Conservation (phyloP, 1,140 invertebrate species). For the Ips typographus region DNA sequence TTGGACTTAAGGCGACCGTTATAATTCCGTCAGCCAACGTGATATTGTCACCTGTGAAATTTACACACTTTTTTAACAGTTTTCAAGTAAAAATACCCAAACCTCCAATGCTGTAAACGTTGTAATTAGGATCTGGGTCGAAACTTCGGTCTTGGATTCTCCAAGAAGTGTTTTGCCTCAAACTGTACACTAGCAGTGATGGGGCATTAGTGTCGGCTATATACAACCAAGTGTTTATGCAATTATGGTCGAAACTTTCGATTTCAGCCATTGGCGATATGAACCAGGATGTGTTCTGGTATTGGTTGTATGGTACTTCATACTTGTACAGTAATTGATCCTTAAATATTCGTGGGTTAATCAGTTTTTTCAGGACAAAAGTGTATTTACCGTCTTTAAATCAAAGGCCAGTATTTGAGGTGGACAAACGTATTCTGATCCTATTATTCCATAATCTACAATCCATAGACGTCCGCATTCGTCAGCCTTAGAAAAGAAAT, state of each 20-base stretch:
- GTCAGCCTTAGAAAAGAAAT: conserved; percentile 56
- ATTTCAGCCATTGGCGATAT: conserved; percentile 60
- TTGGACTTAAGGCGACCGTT: conserved; percentile 65
- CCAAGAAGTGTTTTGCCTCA: conserved; percentile 62
- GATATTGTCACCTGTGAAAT: conserved; percentile 59
- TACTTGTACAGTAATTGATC: conserved; percentile 58
- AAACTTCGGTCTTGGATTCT: conserved; percentile 66
- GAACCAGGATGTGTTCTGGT: conserved; percentile 51
- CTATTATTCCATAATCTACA: conserved; percentile 63
- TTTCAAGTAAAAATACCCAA: conserved; percentile 4
- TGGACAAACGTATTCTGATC: conserved; percentile 55
- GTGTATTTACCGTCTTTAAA: conserved; percentile 52
- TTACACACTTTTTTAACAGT: neutral
- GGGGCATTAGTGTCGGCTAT: conserved; percentile 71
- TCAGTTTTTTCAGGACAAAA: neutral
- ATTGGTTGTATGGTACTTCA: conserved; percentile 55
- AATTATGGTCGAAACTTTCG: conserved; percentile 51
- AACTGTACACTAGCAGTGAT: conserved; percentile 69
- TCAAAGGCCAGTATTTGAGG: conserved; percentile 67
- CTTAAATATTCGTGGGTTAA: conserved; percentile 25
- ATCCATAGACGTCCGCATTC: conserved; percentile 67
- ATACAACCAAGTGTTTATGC: conserved; percentile 70
- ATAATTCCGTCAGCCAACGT: conserved; percentile 75
- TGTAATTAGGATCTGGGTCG: conserved; percentile 68
- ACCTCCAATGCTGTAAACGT: conserved; percentile 63